phyloP scores from a whole-genome alignment of 1,140 invertebrate species.

The Pseudomyrmex pallidus region DNA sequence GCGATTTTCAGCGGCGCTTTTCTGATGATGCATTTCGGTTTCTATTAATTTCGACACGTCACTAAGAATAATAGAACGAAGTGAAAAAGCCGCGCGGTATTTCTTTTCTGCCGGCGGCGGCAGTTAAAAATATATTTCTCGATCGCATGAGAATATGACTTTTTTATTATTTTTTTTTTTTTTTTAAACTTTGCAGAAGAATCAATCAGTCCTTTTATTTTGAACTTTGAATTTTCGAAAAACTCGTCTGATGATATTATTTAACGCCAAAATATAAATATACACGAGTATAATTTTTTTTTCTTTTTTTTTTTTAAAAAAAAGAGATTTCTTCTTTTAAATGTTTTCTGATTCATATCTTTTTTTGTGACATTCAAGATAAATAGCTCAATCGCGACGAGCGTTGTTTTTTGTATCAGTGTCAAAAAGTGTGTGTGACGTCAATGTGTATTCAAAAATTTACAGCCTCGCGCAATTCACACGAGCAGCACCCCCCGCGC shows the following conservation, averaged over 20 bases:
- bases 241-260: too few species aligned
- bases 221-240: too few species aligned
- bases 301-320: too few species aligned
- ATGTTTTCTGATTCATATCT: background rate
- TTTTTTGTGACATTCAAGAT: background rate
- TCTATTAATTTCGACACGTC: background rate
- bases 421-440: background rate
- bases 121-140: constrained; percentile 2
- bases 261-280: too few species aligned
- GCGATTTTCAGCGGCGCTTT: background rate
- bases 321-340: too few species aligned
- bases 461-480: background rate
- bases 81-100: background rate
- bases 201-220: too few species aligned
- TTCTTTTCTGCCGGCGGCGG: too few species aligned
- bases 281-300: too few species aligned
- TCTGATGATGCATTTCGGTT: background rate
- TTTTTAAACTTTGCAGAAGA: background rate
- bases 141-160: background rate
- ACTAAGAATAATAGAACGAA: background rate
- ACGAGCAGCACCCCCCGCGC: background rate
- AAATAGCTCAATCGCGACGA: background rate
- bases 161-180: background rate
- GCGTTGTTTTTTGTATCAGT: background rate
- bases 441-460: background rate